These are phyloP conservation scores for Coelinius sp. DNA, from an alignment of 2,888 invertebrate genomes.

Conservation along the genomic window DNA sequence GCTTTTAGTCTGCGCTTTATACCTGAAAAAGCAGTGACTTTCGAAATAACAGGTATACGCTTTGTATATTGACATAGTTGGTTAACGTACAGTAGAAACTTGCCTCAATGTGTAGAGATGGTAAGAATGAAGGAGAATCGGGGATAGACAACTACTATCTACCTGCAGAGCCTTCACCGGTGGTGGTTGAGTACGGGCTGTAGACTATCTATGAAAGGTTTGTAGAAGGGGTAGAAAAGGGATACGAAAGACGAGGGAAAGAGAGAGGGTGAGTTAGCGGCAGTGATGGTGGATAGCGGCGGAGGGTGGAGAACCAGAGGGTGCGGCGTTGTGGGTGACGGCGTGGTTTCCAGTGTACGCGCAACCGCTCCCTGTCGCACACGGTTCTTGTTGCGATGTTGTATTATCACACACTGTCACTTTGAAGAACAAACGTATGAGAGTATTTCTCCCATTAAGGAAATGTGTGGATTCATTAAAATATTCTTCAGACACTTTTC, in stretches of 20 bases:
- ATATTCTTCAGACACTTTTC: background rate
- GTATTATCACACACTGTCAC: conserved; percentile 5
- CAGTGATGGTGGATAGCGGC: conserved; percentile 43
- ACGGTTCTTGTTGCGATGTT: conserved; percentile 38
- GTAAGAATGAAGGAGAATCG: background rate
- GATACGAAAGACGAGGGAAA: background rate
- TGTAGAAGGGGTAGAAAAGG: background rate
- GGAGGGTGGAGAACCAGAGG: conserved; percentile 47
- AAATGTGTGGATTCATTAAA: background rate
- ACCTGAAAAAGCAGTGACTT: background rate
- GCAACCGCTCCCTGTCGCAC: conserved; percentile 70
- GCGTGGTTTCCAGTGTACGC: conserved; percentile 67
- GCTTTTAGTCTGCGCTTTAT: background rate
- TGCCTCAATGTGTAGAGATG: background rate
- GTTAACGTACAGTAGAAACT: background rate
- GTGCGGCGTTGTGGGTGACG: conserved; percentile 50
- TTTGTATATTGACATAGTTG: background rate
- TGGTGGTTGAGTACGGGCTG: conserved; percentile 25
- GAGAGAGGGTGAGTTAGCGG: conserved; percentile 27
- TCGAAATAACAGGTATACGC: background rate
- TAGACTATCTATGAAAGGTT: conserved; percentile 24
- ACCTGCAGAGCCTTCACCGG: background rate
- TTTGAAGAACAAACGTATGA: background rate
- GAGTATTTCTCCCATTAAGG: background rate
- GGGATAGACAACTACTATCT: conserved; percentile 12